These are phyloP conservation scores for Dasypogon diadema DNA, from an alignment of 2,888 invertebrate genomes.

Conservation along the genomic window DNA sequence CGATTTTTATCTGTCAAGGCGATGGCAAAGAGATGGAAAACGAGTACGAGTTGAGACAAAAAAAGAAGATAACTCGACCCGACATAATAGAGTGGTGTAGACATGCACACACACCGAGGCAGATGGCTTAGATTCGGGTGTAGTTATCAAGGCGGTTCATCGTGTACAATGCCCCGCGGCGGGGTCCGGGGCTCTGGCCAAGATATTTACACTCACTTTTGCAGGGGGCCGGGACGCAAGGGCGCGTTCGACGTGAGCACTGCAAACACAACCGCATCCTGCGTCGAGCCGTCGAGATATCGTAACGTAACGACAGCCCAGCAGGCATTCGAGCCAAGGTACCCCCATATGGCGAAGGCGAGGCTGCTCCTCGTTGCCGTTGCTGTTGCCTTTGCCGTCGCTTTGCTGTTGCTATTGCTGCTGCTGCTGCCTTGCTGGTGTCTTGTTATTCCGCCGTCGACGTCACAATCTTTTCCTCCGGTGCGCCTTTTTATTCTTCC, in stretches of 20 bases:
- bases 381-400: not conserved
- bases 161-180: conserved; percentile 23
- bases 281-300: conserved; percentile 7
- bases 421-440: not conserved
- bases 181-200: not conserved
- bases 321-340: conserved; percentile 10
- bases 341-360: conserved; percentile 15
- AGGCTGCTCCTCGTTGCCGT: not conserved
- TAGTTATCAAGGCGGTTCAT: conserved; percentile 43
- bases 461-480: conserved; percentile 20
- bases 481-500: not conserved
- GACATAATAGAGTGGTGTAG: conserved; percentile 50
- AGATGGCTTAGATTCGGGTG: not conserved
- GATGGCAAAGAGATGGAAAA: conserved; percentile 37
- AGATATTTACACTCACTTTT: conserved; percentile 31
- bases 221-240: not conserved
- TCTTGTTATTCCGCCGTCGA: conserved; percentile 25
- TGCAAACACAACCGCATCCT: conserved; percentile 36
- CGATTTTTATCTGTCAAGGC: conserved; percentile 37
- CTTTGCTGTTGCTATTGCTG: not conserved
- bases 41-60: conserved; percentile 46
- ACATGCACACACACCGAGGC: conserved; percentile 26
- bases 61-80: conserved; percentile 42
- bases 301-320: conserved; percentile 11
- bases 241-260: not conserved